Evolutionary conservation across 2,888 invertebrate species (phyloP), one percentile per base, ranked within the genome.

Genomic region (Harpalus rubripes): DNA sequence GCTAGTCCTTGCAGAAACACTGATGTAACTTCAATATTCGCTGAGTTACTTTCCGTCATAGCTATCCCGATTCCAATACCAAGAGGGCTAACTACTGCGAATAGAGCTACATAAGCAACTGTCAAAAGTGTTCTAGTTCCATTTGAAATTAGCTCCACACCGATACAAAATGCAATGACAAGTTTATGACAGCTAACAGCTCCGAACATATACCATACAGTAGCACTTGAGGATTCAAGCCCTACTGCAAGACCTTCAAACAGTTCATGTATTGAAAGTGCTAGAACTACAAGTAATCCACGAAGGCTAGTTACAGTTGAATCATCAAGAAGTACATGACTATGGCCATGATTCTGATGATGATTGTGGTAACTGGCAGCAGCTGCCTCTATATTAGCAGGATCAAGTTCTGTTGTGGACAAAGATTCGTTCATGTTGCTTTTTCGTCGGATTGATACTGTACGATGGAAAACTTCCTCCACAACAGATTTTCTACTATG

Each of bases 231-330:
- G 12, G 93, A 92, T 89, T 96, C 96, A 84, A 97, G 90, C 0
- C 97, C 97, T 12, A 97, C 95, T 12, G 97, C 96, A 80, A 97
- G 92, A 18, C 97, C 97, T 92, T 97, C 97, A 89, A 97, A 96
- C 0, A 97, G 92, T 89, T 97, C 97, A 89, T 97, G 97, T 85
- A 97, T 94, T 10, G 97, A 96, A 22, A 97, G 92, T 0, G 97
- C 97, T 68, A 97, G 91, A 0, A 97, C 96, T 79, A 97, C 95
- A 81, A 97, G 93, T 18, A 97, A 91, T 16, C 96, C 97, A 86
- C 95, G 93, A 74, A 96, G 91, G 22, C 89, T 89, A 81, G 88
- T 89, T 6, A 91, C 89, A 18, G 90, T 88, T 0, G 89, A 87
- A 85, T 90, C 89, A 58, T 89, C 89, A 3, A 85, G 83, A 0